phyloP scores from a whole-genome alignment of 2,888 invertebrate genomes.

The Furcula furcula region DNA sequence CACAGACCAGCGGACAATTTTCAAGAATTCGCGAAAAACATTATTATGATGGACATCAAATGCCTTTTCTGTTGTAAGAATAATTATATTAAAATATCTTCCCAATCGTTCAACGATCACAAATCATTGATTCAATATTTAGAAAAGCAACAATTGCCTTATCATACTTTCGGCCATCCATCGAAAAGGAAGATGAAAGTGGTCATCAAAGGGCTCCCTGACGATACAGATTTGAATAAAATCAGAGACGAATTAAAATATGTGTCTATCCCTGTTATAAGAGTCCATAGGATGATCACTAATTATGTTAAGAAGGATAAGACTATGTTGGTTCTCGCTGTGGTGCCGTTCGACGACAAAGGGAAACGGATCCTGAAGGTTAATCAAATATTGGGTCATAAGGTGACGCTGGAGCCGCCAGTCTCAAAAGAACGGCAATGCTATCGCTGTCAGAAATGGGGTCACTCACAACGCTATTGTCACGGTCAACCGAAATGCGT shows the following conservation, averaged over 20 bases:
- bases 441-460: slow-evolving; percentile 65
- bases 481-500: slow-evolving; percentile 53
- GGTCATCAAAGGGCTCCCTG: slow-evolving; percentile 51
- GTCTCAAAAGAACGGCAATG: slow-evolving; percentile 51
- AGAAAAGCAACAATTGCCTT: slow-evolving; percentile 45
- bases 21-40: slow-evolving; percentile 31
- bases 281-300: slow-evolving; percentile 53
- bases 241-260: slow-evolving; percentile 43
- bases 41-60: slow-evolving; percentile 36
- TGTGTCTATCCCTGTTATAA: slow-evolving; percentile 44
- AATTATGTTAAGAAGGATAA: slow-evolving; percentile 28
- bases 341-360: slow-evolving; percentile 42
- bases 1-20: slow-evolving; percentile 36
- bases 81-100: slow-evolving; percentile 42
- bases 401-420: slow-evolving; percentile 52
- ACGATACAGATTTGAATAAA: slow-evolving; percentile 32
- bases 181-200: slow-evolving; percentile 51
- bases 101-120: slow-evolving; percentile 41
- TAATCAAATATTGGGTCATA: slow-evolving; percentile 36
- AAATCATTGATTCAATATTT: slow-evolving; percentile 44
- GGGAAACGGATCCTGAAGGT: slow-evolving; percentile 43
- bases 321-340: slow-evolving; percentile 42
- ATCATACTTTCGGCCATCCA: slow-evolving; percentile 56
- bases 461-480: slow-evolving; percentile 61
- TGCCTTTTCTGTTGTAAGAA: slow-evolving; percentile 33